Conservation (phyloP, 2,888 invertebrate species). For the Bembecia ichneumoniformis region DNA sequence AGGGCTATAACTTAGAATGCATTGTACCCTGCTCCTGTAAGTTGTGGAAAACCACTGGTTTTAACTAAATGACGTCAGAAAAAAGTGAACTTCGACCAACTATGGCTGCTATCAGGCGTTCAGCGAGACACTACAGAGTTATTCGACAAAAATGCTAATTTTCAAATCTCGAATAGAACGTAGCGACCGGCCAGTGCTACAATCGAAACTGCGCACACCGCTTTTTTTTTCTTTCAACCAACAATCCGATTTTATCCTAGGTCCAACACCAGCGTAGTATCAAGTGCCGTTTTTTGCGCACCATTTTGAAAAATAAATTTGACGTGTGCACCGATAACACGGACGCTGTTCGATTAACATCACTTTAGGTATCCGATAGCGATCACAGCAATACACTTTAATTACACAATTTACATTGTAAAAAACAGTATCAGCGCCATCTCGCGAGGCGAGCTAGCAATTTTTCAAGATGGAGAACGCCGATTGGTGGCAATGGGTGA, state of each 20-base stretch:
- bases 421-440: constrained; percentile 47
- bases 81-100: constrained; percentile 46
- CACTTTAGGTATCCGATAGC: constrained; percentile 41
- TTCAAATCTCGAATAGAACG: constrained; percentile 65
- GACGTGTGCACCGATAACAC: constrained; percentile 35
- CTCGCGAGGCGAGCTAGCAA: constrained; percentile 47
- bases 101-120: constrained; percentile 55
- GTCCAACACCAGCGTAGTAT: constrained; percentile 19
- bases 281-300: constrained; percentile 7
- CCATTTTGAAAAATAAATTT: constrained; percentile 19
- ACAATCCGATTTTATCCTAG: constrained; percentile 39
- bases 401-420: constrained; percentile 66
- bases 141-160: constrained; percentile 73
- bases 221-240: constrained; percentile 33
- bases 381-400: constrained; percentile 58
- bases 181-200: constrained; percentile 38
- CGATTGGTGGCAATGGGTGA: constrained; percentile 47
- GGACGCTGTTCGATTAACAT: constrained; percentile 47
- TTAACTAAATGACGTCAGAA: constrained; percentile 16
- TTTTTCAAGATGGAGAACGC: constrained; percentile 53
- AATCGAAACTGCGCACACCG: constrained; percentile 53
- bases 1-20: too few species aligned
- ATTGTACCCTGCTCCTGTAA: too few species aligned
- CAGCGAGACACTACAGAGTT: constrained; percentile 67
- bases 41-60: background rate